Base-by-base conservation (phyloP, 2,113 vertebrate species). In the Origma solitaria region DNA sequence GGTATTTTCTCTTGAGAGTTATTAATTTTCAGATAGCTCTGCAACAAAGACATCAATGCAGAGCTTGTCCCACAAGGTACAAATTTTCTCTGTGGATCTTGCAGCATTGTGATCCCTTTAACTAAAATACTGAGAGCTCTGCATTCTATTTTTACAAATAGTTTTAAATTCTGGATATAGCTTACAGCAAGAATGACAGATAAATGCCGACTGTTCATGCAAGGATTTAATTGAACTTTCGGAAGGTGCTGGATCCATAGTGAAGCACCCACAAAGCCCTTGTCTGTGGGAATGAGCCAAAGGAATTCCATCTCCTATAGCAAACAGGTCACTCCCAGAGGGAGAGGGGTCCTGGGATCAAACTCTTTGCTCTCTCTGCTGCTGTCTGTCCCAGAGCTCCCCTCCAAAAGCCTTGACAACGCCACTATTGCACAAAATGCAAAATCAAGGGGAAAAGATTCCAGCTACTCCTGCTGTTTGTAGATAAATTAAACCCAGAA, bases 401-500 rank as follows among this genome's bases (percentile, higher is more conserved):
- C 0, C 12, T 16, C 21, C 8, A 44, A 80, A 85, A 81, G n/a
- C 88, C 61, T 38, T 31, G 60, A 62, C 47, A 78, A 35, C 9
- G 38, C 51, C 71, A 56, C 38, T 27, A 9, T 0, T 37, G 57
- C 92, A 62, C 85, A 71, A 93, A 94, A 83, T 25, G 60, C 47
- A 73, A 54, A 93, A 88, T 42, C 71, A 50, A 90, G 73, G 50
- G 37, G 30, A 79, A 68, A 93, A 78, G 37, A 33, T 47, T 91
- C 68, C 76, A 89, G 77, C 71, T 82, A 68, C 86, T 92, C 88
- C 50, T 65, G 88, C 87, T 93, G 87, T 88, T 82, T 71, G 77
- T 50, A 76, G 86, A 94, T 82, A 93, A 92, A 95, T 92, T 51
- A 96, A 95, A 82, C 37, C 24, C 81, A 94, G 84, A 81, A 92